Base-by-base conservation (phyloP, 2,797 vertebrate species). In the Pangasius sanitwongsei region DNA sequence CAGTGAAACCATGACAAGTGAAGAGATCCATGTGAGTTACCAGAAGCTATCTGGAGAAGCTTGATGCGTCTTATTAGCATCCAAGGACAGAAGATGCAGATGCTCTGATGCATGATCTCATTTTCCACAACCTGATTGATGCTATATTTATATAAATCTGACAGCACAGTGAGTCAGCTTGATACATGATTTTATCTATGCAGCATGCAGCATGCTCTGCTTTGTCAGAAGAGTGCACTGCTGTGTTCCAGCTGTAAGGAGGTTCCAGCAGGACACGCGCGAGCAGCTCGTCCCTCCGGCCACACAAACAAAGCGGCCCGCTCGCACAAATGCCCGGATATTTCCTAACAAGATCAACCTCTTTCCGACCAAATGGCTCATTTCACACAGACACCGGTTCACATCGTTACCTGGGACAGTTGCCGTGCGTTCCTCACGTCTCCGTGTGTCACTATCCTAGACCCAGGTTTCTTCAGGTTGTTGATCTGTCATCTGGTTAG, bases 401-500 rank as follows among this genome's bases (percentile, higher is more conserved):
- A 50, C 0, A 57, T 88, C 88, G 86, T 93, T 95, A 96, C 96
- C 95, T 92, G 91, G 8, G 48, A 16, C n/a, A 67, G 4, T 63
- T 2, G 11, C 6, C 72, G 87, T 28, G 90, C 89, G 89, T 55
- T 88, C 41, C 87, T 88, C 91, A 48, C 4, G 90, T 87, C 89
- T 59, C 48, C 53, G 4, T 87, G 70, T 88, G 80, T 53, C 77
- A 80, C 83, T 53, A 6, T 18, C 53, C 57, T 31, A 4, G 55
- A n/a, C 69, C 82, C 87, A 88, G 92, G 67, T 93, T 91, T 34
- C 91, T 91, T 18, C 23, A 6, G 94, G 94, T 95, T 96, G 95
- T 96, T 94, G 94, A 92, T 94, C 91, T 91, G 92, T 95, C 96
- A 96, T 95, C 96, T 96, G 96, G 89, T 91, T 57, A 72, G 86